These are phyloP conservation scores for Nothura maculosa DNA, from an alignment of 2,797 vertebrate genomes.

Conservation along the genomic window DNA sequence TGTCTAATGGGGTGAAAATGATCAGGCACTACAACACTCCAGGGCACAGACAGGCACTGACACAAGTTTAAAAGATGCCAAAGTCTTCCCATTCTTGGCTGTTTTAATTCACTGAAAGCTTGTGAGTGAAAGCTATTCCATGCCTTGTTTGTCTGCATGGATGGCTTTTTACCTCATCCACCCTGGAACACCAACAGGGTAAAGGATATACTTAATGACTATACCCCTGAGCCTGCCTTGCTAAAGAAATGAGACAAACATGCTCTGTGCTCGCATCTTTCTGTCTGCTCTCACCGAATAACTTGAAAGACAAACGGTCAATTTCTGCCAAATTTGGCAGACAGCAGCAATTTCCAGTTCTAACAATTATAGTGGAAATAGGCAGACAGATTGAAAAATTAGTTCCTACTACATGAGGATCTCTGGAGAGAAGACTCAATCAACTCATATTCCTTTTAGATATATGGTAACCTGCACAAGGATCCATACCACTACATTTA, in stretches of 20 bases:
- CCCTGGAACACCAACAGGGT: not conserved
- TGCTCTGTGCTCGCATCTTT: not conserved
- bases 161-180: not conserved
- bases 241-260: not conserved
- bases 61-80: not conserved
- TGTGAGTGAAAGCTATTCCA: not conserved
- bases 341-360: not conserved
- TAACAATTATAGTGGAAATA: not conserved
- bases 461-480: not conserved
- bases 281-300: not conserved
- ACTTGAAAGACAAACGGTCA: not conserved
- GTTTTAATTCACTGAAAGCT: not conserved
- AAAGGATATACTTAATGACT: not conserved
- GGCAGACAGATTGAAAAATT: not conserved
- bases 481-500: not conserved
- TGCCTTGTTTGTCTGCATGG: rapidly evolving
- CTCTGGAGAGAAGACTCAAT: not conserved
- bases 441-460: not conserved
- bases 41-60: rapidly evolving
- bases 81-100: not conserved
- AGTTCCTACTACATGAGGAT: not conserved
- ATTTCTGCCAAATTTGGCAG: not conserved
- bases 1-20: not conserved
- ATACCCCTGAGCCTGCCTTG: not conserved
- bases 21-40: too few species aligned